Percentiles rank a stretch among this genome's conserved stretches.
phyloP scores from a whole-genome alignment of 2,797 vertebrate genomes.

The Aulostomus chinensis region DNA sequence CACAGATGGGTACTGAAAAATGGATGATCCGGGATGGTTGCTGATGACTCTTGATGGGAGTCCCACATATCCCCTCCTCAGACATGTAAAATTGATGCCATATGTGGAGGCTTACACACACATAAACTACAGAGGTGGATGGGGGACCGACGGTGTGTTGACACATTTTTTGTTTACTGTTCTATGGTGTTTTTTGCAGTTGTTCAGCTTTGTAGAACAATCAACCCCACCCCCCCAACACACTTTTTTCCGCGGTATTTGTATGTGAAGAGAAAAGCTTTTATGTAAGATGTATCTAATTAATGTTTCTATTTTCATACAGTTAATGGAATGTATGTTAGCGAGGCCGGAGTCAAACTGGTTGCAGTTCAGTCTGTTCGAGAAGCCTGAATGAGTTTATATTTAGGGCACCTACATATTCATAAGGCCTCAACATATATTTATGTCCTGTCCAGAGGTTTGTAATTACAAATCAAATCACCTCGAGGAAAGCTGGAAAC shows the following conservation, averaged over 20 bases:
- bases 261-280: constrained; percentile 66
- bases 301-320: constrained; percentile 78
- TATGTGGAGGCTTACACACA: constrained; percentile 10
- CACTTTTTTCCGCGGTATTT: constrained; percentile 52
- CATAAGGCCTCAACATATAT: constrained; percentile 42
- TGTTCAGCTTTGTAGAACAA: constrained; percentile 65
- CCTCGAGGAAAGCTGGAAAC: constrained; percentile 14
- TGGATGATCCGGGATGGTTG: constrained; percentile 37
- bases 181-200: constrained; percentile 61
- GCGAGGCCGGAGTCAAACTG: constrained; percentile 53
- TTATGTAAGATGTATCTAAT: constrained; percentile 70
- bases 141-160: not conserved
- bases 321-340: constrained; percentile 71
- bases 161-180: constrained; percentile 46
- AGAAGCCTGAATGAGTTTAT: constrained; percentile 33
- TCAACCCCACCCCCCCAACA: not conserved
- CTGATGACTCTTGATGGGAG: too few species aligned
- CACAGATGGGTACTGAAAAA: constrained; percentile 34
- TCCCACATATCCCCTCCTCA: constrained; percentile 21
- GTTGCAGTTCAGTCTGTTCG: constrained; percentile 65
- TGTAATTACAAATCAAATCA: constrained; percentile 32
- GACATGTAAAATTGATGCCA: constrained; percentile 50
- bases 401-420: constrained; percentile 46
- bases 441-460: constrained; percentile 40
- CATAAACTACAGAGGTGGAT: too few species aligned